Conservation (phyloP, 2,113 vertebrate genomes). For the Cephalopholis sonnerati region DNA sequence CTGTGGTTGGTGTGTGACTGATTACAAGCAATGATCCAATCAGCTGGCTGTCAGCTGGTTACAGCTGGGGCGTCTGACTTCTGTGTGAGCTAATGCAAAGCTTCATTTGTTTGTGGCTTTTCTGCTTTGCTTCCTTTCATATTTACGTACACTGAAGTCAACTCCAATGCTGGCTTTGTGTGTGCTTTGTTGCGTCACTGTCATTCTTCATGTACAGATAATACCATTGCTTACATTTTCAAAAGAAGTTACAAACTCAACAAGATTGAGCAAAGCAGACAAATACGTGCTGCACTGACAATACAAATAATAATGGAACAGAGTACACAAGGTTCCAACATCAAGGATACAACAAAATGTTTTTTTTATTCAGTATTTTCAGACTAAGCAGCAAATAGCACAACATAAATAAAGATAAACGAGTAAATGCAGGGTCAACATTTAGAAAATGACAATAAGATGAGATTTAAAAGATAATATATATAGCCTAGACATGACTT, state of each 20-base stretch:
- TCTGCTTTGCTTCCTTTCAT: conserved; percentile 8
- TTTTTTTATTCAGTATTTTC: neutral
- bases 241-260: neutral
- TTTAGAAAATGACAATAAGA: neutral
- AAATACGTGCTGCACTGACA: neutral
- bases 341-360: neutral
- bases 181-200: neutral
- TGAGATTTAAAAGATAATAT: neutral
- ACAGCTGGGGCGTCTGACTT: too few species aligned
- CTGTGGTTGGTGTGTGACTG: too few species aligned
- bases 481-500: neutral
- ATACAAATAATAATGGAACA: neutral
- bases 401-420: neutral
- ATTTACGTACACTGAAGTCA: neutral
- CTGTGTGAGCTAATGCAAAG: too few species aligned
- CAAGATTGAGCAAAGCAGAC: neutral
- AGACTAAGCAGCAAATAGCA: neutral
- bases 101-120: too few species aligned
- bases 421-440: neutral
- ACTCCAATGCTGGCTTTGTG: neutral
- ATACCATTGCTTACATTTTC: neutral
- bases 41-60: too few species aligned
- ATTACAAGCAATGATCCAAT: too few species aligned
- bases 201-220: neutral
- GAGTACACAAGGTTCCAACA: neutral